Conservation (phyloP, 1,140 invertebrate species). For the Tetramorium simillimum region DNA sequence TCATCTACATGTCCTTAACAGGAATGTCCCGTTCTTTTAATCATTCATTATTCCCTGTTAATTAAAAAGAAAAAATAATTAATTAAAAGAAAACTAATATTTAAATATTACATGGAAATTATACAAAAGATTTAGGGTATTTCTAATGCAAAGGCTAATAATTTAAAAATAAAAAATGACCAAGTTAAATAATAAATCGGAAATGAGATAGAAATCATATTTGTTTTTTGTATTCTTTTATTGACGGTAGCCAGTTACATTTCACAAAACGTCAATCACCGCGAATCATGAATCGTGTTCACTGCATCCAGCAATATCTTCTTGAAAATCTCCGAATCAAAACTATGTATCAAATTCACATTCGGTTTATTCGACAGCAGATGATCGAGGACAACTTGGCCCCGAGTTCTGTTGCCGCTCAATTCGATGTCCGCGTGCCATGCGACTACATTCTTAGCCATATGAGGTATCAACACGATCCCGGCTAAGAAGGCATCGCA, state of each 20-base stretch:
- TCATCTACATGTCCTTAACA: neutral
- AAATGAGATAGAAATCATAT: neutral
- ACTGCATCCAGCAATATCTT: conserved; percentile 80
- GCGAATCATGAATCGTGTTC: conserved; percentile 52
- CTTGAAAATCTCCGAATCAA: conserved; percentile 85
- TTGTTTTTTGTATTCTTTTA: neutral
- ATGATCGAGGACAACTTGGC: conserved; percentile 88
- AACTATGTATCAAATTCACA: conserved; percentile 85
- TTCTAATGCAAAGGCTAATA: neutral
- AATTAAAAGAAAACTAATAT: neutral
- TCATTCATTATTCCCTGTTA: neutral
- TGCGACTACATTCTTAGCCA: conserved; percentile 70
- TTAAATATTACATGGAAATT: neutral
- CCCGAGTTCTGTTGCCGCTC: conserved; percentile 86
- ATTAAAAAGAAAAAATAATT: neutral
- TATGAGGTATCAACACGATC: conserved; percentile 83
- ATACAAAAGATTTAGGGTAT: neutral
- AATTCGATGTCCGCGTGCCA: conserved; percentile 87
- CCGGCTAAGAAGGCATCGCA: conserved; percentile 87
- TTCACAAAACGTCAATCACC: neutral
- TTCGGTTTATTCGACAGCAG: conserved; percentile 84
- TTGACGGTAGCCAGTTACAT: neutral
- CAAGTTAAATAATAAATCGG: neutral
- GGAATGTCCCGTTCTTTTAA: neutral
- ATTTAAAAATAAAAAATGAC: neutral